Conservation (phyloP, 2,797 vertebrate species). For the Delichon dasypus region DNA sequence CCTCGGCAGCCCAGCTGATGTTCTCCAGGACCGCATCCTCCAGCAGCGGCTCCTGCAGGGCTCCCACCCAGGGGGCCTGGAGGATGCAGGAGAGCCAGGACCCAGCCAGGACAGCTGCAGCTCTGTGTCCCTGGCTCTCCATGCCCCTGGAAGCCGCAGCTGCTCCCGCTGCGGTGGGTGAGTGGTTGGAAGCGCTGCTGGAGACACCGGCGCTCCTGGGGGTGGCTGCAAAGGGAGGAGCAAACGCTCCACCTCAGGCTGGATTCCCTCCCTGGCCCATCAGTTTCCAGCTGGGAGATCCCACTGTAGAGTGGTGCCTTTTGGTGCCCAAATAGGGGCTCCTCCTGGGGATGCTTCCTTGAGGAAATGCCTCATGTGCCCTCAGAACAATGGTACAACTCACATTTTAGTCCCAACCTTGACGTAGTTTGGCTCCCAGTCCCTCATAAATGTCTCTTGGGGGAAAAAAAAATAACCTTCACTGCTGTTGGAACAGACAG, state of each 20-base stretch:
- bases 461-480: background rate
- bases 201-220: accelerated
- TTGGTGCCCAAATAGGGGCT: background rate
- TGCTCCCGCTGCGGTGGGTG: accelerated
- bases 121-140: background rate
- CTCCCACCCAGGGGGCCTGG: background rate
- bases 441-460: background rate
- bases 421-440: background rate
- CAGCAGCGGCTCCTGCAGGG: background rate
- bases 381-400: accelerated
- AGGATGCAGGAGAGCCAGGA: constrained; percentile 28
- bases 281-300: background rate
- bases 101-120: background rate
- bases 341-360: background rate
- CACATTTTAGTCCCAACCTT: background rate
- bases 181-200: accelerated
- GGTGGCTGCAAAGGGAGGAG: background rate
- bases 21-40: background rate
- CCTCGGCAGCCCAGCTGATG: background rate
- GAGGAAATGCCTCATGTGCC: accelerated
- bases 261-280: background rate
- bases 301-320: accelerated
- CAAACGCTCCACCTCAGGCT: background rate
- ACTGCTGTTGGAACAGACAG: background rate
- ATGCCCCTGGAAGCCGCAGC: background rate